These are phyloP conservation scores for Hippolais icterina DNA, from an alignment of 2,113 vertebrate genomes.

Conservation along the genomic window DNA sequence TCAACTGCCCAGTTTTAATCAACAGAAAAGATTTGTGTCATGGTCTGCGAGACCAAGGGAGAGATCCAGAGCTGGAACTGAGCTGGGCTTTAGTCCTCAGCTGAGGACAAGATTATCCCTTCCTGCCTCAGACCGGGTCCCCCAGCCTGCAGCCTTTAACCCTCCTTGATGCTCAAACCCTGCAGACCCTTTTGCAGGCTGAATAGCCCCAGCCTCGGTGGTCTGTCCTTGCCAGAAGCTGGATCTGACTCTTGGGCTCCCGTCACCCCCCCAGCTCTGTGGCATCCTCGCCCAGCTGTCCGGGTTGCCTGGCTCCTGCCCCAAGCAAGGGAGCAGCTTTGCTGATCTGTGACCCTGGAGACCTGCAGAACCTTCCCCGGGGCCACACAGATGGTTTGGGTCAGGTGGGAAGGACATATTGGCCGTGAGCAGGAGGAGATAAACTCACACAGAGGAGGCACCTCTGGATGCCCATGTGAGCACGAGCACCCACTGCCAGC, in stretches of 20 bases:
- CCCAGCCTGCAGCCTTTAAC: not conserved
- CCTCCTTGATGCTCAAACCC: not conserved
- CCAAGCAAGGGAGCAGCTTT: not conserved
- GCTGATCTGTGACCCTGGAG: accelerated
- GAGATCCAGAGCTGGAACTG: not conserved
- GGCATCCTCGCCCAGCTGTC: not conserved
- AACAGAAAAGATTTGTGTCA: not conserved
- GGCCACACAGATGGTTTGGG: not conserved
- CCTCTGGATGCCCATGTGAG: not conserved
- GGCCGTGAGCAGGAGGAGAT: not conserved
- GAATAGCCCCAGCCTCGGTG: not conserved
- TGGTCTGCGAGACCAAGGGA: not conserved
- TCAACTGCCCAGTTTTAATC: not conserved
- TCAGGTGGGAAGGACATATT: not conserved
- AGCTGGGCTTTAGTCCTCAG: not conserved
- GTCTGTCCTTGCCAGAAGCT: not conserved
- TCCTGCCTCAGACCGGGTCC: not conserved
- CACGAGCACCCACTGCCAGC: not conserved
- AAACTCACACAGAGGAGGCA: accelerated
- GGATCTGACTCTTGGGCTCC: not conserved
- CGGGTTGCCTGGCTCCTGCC: not conserved
- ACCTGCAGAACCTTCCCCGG: not conserved
- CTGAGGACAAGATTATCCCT: not conserved
- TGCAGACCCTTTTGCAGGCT: not conserved
- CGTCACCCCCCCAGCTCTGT: accelerated